A percentile compares a stretch with the other conserved stretches of the same genome.
Evolutionary conservation across 2,113 vertebrate species (phyloP).

Genomic region (Piliocolobus tephrosceles): DNA sequence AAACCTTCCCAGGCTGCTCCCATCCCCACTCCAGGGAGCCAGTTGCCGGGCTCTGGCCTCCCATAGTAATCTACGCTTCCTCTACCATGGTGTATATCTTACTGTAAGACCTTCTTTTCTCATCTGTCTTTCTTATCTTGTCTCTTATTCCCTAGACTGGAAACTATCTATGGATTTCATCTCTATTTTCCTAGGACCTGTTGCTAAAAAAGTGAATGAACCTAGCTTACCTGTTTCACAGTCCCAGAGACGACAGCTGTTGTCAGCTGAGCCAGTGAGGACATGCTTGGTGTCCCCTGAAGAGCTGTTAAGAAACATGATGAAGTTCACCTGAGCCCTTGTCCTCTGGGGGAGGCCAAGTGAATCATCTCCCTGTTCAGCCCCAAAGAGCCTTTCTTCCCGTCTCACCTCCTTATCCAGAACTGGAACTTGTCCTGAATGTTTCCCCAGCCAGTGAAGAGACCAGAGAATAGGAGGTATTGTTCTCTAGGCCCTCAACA

Average conservation of each 20-base stretch:
- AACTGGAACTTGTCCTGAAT: conserved; percentile 28
- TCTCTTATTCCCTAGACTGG: background rate
- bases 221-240: conserved; percentile 92
- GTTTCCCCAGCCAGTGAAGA: background rate
- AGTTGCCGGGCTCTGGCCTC: background rate
- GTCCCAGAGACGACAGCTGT: conserved; percentile 97
- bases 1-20: background rate
- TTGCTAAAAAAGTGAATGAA: background rate
- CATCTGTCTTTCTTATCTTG: background rate
- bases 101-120: background rate
- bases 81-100: background rate
- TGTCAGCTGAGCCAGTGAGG: conserved; percentile 96
- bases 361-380: background rate
- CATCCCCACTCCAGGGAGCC: background rate
- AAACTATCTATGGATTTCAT: background rate
- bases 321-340: background rate
- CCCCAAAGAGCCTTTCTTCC: background rate
- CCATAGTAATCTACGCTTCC: background rate
- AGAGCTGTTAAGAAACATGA: conserved; percentile 78
- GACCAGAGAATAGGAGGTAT: background rate
- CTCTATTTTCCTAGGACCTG: background rate
- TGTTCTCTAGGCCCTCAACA: background rate
- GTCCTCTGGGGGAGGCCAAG: background rate
- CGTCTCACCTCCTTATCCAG: background rate
- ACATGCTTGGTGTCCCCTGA: conserved; percentile 97